These are phyloP conservation scores for Drosophila albomicans DNA, from an alignment of 1,140 invertebrate genomes.

Conservation along the genomic window DNA sequence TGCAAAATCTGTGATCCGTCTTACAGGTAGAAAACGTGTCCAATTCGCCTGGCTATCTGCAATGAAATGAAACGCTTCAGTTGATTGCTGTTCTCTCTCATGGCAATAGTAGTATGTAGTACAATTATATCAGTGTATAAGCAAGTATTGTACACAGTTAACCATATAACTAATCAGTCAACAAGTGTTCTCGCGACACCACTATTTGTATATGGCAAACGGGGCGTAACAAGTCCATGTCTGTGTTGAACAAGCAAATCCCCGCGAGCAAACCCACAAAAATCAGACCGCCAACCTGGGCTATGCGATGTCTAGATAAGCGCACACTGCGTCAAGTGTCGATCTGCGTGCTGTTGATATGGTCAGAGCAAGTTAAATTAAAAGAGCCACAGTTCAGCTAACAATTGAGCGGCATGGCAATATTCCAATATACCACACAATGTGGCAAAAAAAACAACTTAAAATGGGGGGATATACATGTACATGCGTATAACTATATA, in stretches of 20 bases:
- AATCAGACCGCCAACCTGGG: slow-evolving; percentile 30
- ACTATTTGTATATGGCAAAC: slow-evolving; percentile 39
- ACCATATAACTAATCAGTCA: slow-evolving; percentile 58
- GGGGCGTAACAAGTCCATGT: slow-evolving; percentile 28
- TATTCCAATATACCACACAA: background rate
- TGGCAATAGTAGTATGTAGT: too few species aligned
- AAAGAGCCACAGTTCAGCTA: slow-evolving; percentile 2
- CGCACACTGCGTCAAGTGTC: slow-evolving; percentile 65
- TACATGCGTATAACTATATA: too few species aligned
- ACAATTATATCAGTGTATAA: background rate
- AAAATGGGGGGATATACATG: background rate
- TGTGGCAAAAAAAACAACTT: background rate
- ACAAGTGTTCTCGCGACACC: slow-evolving; percentile 51
- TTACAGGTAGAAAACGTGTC: slow-evolving; percentile 55
- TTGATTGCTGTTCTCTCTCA: slow-evolving; percentile 37
- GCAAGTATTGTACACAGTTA: slow-evolving; percentile 28
- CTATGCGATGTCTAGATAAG: slow-evolving; percentile 62
- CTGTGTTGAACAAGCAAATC: slow-evolving; percentile 45
- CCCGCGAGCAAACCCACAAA: slow-evolving; percentile 21
- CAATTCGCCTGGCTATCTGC: slow-evolving; percentile 51
- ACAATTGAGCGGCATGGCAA: background rate
- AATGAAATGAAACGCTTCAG: slow-evolving; percentile 54
- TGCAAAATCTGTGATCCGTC: slow-evolving; percentile 27
- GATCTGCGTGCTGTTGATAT: slow-evolving; percentile 52
- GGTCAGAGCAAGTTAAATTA: slow-evolving; percentile 48